Base-by-base conservation (phyloP, 1,140 invertebrate genomes). In the Aphelinus certus region DNA sequence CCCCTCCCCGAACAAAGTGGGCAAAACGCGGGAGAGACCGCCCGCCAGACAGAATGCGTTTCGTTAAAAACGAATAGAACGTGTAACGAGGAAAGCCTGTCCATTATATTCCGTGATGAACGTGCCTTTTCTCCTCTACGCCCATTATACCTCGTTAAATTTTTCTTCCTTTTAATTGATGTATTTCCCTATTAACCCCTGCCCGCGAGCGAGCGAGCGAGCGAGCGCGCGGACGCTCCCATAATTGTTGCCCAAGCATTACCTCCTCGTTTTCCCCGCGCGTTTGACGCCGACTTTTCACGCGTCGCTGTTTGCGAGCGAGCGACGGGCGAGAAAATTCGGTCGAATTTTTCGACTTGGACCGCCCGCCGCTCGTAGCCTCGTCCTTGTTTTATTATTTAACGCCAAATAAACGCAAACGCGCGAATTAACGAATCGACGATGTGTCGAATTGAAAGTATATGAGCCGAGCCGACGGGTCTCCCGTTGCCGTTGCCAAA, bases 1-100 rank as follows among this genome's bases (percentile, higher is more conserved):
- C 26, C 26, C 26, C 26, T 26, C 26, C 53, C 47, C 79, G 75
- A 79, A 81, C 78, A 81, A 81, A 82, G 80, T 81, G 79, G 78
- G 9, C 7, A 78, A 79, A 63, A 76, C 62, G 73, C 61, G 75
- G 65, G 69, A 73, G 73, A 68, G 73, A 72, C 2, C 47, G 73
- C 26, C 26, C 26, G 26, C 26, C 26, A 26, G 26, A 26, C 26
- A 26, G 26, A 70, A 57, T 79, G 79, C 82, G 78, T 83, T 82
- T 79, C 78, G 79, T 65, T 76, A 78, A 77, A 71, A 75, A 79
- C 10, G 62, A 71, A 62, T 51, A 60, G 73, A 60, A 26, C 7
- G 48, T 71, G 67, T 75, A 75, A 75, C 73, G 73, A 75, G 73
- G 62, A 75, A 66, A 71, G 7, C 68, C 62, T 75, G 73, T 75